Evolutionary conservation across 2,113 vertebrate species (phyloP).

Genomic region (Manacus vitellinus): DNA sequence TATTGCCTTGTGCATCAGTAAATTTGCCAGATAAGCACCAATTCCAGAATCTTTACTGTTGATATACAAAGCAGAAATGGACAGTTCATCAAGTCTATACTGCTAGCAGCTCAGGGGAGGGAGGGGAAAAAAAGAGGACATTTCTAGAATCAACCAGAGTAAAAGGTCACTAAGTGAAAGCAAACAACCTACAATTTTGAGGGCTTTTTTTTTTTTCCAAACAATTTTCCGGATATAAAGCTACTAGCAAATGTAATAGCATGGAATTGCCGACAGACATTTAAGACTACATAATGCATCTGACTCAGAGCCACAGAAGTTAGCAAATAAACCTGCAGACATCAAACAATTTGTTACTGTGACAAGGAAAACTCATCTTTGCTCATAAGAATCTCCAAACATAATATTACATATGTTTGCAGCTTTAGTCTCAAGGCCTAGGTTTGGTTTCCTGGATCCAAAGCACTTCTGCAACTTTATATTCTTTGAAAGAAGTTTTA

Average conservation of each 20-base stretch:
- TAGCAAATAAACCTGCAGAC: not conserved
- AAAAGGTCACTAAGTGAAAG: not conserved
- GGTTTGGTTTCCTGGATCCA: not conserved
- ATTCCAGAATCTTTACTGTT: not conserved
- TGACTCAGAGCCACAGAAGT: not conserved
- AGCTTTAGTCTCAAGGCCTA: not conserved
- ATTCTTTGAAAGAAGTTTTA: not conserved
- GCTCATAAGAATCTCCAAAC: not conserved
- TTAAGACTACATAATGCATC: not conserved
- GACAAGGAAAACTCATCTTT: not conserved
- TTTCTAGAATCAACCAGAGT: not conserved
- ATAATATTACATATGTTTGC: rapidly evolving
- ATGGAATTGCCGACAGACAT: not conserved
- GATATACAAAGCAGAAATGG: not conserved
- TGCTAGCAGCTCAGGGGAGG: not conserved
- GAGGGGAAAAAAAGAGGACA: not conserved
- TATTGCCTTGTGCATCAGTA: not conserved
- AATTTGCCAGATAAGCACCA: conserved; percentile 18
- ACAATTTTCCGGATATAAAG: not conserved
- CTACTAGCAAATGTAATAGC: not conserved
- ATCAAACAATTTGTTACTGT: not conserved
- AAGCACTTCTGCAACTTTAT: not conserved
- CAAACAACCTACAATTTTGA: not conserved
- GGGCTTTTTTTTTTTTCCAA: not conserved
- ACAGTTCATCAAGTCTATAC: not conserved